Conservation (phyloP, 2,888 invertebrate species). For the Anoplius nigerrimus region DNA sequence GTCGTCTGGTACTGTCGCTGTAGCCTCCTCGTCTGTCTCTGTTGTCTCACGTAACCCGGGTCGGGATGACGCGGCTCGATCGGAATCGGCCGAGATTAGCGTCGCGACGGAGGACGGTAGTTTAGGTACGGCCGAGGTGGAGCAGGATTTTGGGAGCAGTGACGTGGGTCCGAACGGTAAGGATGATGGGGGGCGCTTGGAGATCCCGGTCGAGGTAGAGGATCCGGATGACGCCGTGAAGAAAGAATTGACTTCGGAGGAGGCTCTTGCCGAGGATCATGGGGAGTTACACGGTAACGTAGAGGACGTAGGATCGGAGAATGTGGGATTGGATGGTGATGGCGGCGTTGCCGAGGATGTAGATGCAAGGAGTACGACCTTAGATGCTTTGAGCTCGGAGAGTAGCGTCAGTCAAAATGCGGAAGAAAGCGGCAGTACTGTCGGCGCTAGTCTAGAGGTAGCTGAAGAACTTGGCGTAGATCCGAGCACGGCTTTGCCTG, state of each 20-base stretch:
- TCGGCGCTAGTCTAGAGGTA: no score
- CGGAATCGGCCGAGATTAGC: no score
- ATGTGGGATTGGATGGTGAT: slow-evolving; percentile 11
- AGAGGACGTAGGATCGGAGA: slow-evolving; percentile 4
- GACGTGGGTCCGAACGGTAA: no score
- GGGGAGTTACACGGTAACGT: no score
- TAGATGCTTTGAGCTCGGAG: slow-evolving; percentile 10
- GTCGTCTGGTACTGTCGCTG: slow-evolving; percentile 32
- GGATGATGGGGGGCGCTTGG: background rate
- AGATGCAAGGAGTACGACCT: background rate
- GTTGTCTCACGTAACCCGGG: slow-evolving; percentile 24
- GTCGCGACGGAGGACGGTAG: no score
- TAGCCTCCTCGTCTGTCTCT: slow-evolving; percentile 34
- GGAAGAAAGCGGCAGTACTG: background rate
- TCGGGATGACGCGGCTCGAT: slow-evolving; percentile 4
- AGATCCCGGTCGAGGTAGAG: background rate
- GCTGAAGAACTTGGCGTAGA: background rate
- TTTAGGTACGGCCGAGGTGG: no score
- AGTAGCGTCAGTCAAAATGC: slow-evolving; percentile 15
- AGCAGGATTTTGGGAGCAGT: no score
- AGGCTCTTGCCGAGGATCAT: background rate
- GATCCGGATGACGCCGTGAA: background rate
- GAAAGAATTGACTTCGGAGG: background rate
- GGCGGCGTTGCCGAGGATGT: background rate
- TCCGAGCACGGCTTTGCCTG: background rate